phyloP scores from a whole-genome alignment of 2,113 vertebrate species.

The Ginglymostoma cirratum region DNA sequence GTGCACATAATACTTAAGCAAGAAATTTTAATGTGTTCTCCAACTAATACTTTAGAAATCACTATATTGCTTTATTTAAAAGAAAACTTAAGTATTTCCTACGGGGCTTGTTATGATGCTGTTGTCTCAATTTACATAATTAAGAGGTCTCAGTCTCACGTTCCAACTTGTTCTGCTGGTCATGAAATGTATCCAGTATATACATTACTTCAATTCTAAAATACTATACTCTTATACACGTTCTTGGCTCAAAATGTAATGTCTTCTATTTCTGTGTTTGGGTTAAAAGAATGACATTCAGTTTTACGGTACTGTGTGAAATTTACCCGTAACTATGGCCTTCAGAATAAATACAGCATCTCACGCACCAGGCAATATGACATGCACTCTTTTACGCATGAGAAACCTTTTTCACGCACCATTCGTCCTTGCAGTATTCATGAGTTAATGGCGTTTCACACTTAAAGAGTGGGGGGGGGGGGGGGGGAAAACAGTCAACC shows the following conservation, averaged over 20 bases:
- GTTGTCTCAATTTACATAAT: background rate
- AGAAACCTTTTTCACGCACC: background rate
- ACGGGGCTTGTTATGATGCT: background rate
- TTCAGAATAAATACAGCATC: background rate
- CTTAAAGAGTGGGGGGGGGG: background rate
- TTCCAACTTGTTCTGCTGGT: background rate
- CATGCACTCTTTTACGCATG: background rate
- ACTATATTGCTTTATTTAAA: background rate
- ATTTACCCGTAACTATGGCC: background rate
- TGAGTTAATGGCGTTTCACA: constrained; percentile 21
- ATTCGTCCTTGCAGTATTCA: background rate
- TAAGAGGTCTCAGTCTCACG: background rate
- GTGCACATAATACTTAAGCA: background rate
- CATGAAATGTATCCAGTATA: background rate
- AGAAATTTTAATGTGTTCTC: no score
- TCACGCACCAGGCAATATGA: background rate
- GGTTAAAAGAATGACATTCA: background rate
- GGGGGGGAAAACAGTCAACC: background rate
- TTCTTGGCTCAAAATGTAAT: background rate
- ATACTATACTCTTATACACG: background rate
- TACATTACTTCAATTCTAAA: background rate
- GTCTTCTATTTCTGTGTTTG: background rate
- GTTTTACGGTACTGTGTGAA: background rate
- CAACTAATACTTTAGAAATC: background rate
- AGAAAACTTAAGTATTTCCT: background rate